Evolutionary conservation across 2,797 vertebrate species (phyloP).

Genomic region (Crax fasciolata): DNA sequence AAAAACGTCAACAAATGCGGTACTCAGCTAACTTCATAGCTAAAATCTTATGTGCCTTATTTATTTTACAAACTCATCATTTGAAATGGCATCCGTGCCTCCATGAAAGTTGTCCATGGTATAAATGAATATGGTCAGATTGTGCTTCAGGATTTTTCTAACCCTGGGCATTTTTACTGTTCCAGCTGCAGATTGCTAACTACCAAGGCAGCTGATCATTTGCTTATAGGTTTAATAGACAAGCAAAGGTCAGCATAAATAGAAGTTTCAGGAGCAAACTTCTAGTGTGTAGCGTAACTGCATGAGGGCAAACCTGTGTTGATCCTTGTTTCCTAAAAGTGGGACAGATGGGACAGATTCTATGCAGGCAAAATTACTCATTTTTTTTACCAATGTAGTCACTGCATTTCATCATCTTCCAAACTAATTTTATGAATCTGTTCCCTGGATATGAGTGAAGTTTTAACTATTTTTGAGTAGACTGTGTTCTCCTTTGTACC

Average conservation of each 20-base stretch:
- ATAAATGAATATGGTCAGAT: not conserved
- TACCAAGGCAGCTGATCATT: not conserved
- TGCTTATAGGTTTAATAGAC: not conserved
- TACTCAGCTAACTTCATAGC: not conserved
- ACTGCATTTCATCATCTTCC: not conserved
- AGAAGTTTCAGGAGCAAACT: not conserved
- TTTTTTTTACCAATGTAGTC: not conserved
- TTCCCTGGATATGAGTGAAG: not conserved
- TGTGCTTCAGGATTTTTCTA: not conserved
- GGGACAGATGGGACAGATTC: not conserved
- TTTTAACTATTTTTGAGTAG: not conserved
- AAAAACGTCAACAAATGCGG: not conserved
- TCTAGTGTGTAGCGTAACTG: not conserved
- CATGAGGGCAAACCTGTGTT: not conserved
- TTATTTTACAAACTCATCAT: not conserved
- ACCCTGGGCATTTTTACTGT: not conserved
- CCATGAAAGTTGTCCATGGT: not conserved
- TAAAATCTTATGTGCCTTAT: not conserved
- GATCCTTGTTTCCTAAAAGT: not conserved
- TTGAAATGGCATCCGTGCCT: not conserved
- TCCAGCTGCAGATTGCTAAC: not conserved
- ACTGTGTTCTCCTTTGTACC: not conserved
- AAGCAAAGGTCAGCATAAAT: not conserved
- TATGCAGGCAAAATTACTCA: not conserved
- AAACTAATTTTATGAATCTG: not conserved